Evolutionary conservation across 1,140 invertebrate species (phyloP).

Genomic region (Bacillus rossius): DNA sequence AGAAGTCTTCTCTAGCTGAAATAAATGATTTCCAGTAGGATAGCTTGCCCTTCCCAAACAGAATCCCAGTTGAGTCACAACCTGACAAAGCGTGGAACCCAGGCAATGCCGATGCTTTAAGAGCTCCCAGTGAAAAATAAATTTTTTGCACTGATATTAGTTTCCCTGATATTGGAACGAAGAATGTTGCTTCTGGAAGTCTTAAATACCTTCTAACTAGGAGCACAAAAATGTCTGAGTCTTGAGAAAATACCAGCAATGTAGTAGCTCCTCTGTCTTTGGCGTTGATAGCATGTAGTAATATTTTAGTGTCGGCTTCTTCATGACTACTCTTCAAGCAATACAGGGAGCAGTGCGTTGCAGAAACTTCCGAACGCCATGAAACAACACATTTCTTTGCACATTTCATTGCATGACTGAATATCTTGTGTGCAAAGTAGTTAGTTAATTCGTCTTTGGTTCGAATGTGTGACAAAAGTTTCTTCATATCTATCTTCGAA

Average conservation of each 20-base stretch:
- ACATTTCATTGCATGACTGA: neutral
- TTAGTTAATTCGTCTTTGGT: conserved; percentile 8
- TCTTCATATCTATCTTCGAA: conserved; percentile 6
- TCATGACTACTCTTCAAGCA: conserved; percentile 4
- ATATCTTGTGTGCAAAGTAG: neutral
- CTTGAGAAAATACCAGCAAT: conserved; percentile 3
- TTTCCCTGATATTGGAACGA: neutral
- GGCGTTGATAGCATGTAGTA: conserved; percentile 6
- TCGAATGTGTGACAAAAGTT: neutral
- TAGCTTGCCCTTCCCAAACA: no score
- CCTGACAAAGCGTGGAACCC: no score
- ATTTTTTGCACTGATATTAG: neutral
- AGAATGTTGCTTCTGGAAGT: neutral
- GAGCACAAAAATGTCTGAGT: conserved; percentile 3
- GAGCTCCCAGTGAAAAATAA: no score
- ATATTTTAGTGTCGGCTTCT: conserved; percentile 5
- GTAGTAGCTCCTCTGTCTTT: conserved; percentile 4
- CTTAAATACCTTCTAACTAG: neutral
- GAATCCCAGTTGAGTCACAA: no score
- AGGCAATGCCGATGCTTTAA: no score
- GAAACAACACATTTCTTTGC: conserved; percentile 4
- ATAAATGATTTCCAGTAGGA: no score
- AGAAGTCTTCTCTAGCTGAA: no score
- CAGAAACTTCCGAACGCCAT: neutral
- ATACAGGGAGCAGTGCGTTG: conserved; percentile 3